Evolutionary conservation across 2,888 invertebrate species (phyloP).

Genomic region (Boloria selene): DNA sequence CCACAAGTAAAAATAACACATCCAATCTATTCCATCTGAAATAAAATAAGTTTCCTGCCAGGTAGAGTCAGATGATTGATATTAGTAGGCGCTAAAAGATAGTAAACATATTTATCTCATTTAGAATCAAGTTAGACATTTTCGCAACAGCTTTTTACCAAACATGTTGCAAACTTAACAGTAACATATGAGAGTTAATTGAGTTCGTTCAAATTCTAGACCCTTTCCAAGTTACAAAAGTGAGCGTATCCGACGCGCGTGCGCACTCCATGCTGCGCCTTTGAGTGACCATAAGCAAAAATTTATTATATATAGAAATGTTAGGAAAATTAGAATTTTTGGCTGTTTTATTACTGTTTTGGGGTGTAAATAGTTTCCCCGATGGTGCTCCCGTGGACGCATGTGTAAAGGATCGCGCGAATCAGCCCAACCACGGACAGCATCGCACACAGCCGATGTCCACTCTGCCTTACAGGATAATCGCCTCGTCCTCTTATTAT

Average conservation of each 20-base stretch:
- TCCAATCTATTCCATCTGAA: too few species aligned
- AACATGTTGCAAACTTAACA: constrained; percentile 32
- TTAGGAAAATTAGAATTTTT: background rate
- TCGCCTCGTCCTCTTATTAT: constrained; percentile 85
- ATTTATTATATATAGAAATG: background rate
- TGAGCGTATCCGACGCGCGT: constrained; percentile 57
- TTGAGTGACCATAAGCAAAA: constrained; percentile 40
- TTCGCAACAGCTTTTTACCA: constrained; percentile 24
- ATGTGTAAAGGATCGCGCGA: constrained; percentile 88
- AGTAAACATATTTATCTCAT: constrained; percentile 5
- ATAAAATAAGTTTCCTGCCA: too few species aligned
- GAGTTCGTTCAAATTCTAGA: constrained; percentile 68
- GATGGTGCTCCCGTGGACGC: constrained; percentile 91
- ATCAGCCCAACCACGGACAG: constrained; percentile 90
- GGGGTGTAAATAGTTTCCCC: constrained; percentile 83
- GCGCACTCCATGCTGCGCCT: constrained; percentile 63
- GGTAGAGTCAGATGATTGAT: background rate
- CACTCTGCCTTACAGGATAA: constrained; percentile 85
- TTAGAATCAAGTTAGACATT: constrained; percentile 13
- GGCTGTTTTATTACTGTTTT: constrained; percentile 48
- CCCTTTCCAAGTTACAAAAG: constrained; percentile 78
- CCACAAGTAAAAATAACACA: too few species aligned
- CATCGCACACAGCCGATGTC: constrained; percentile 85
- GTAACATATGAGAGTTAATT: constrained; percentile 48
- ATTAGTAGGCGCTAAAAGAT: background rate